Conservation (phyloP, 2,113 vertebrate species). For the Callorhinus ursinus region DNA sequence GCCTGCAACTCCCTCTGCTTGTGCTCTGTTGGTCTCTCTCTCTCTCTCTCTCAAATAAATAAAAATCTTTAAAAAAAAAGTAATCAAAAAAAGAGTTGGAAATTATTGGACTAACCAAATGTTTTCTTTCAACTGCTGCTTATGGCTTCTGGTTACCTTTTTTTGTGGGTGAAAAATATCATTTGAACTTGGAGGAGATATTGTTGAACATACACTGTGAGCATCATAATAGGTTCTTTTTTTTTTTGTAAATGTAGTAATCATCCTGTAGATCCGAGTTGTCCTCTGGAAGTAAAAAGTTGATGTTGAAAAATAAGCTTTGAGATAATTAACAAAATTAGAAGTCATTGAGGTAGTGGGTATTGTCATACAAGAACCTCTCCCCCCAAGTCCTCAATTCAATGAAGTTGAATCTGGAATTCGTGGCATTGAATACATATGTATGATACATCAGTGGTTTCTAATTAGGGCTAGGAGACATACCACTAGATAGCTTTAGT, state of each 20-base stretch:
- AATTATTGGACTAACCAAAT: background rate
- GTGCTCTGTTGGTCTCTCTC: too few relatives aligned
- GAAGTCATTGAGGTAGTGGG: background rate
- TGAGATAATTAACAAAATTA: background rate
- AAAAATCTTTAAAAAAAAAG: background rate
- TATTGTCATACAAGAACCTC: background rate
- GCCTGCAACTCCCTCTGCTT: too few relatives aligned
- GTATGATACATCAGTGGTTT: background rate
- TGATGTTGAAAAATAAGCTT: background rate
- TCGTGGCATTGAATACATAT: background rate
- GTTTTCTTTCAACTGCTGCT: background rate
- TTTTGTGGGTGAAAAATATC: background rate
- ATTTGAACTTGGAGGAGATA: background rate
- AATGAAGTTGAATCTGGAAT: background rate
- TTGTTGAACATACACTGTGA: background rate
- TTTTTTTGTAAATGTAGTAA: background rate
- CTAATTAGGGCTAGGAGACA: background rate
- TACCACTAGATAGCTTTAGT: background rate
- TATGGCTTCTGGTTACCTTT: background rate
- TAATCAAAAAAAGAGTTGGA: background rate
- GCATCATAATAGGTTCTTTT: background rate
- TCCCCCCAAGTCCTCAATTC: background rate
- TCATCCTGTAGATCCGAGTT: background rate
- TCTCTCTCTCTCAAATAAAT: too few relatives aligned
- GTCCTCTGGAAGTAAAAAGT: background rate